A percentile compares a stretch with the other conserved stretches of the same genome.
These are phyloP conservation scores for Drosophila lacicola DNA, from an alignment of 2,888 invertebrate genomes.

Conservation along the genomic window DNA sequence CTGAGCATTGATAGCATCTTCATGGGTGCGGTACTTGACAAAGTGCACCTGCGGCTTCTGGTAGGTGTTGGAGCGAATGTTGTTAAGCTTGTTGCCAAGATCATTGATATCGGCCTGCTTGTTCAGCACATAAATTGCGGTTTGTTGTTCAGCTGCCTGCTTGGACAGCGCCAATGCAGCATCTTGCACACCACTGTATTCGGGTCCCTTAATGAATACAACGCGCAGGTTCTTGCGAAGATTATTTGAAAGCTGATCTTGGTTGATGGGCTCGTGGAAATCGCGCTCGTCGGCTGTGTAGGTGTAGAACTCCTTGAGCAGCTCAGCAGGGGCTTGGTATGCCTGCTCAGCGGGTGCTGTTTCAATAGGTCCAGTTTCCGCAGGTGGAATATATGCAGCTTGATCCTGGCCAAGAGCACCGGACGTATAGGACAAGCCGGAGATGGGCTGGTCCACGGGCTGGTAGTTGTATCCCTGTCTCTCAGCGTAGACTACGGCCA, in stretches of 20 bases:
- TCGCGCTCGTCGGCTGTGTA: slow-evolving; percentile 81
- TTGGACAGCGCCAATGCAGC: slow-evolving; percentile 76
- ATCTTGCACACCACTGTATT: slow-evolving; percentile 76
- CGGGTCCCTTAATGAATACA: slow-evolving; percentile 84
- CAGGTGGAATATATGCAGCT: slow-evolving; percentile 41
- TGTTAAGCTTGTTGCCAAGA: slow-evolving; percentile 74
- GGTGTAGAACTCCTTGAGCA: slow-evolving; percentile 81
- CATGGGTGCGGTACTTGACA: slow-evolving; percentile 82
- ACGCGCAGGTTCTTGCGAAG: slow-evolving; percentile 81
- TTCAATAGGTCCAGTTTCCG: slow-evolving; percentile 2
- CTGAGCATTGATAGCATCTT: slow-evolving; percentile 82
- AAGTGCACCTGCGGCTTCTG: slow-evolving; percentile 82
- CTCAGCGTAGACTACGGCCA: slow-evolving; percentile 66
- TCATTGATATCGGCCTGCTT: slow-evolving; percentile 80
- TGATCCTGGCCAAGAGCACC: slow-evolving; percentile 38
- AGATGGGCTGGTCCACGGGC: slow-evolving; percentile 57
- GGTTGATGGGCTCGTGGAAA: slow-evolving; percentile 62
- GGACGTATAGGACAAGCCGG: slow-evolving; percentile 45
- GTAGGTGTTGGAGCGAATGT: slow-evolving; percentile 61
- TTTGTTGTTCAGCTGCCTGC: slow-evolving; percentile 78
- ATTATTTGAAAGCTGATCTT: slow-evolving; percentile 54
- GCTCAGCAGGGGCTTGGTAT: slow-evolving; percentile 58
- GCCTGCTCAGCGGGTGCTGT: slow-evolving; percentile 20
- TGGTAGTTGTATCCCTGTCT: slow-evolving; percentile 75
- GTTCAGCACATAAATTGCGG: slow-evolving; percentile 81